These are phyloP conservation scores for Mythimna albipuncta DNA, from an alignment of 2,888 invertebrate genomes.

Conservation along the genomic window DNA sequence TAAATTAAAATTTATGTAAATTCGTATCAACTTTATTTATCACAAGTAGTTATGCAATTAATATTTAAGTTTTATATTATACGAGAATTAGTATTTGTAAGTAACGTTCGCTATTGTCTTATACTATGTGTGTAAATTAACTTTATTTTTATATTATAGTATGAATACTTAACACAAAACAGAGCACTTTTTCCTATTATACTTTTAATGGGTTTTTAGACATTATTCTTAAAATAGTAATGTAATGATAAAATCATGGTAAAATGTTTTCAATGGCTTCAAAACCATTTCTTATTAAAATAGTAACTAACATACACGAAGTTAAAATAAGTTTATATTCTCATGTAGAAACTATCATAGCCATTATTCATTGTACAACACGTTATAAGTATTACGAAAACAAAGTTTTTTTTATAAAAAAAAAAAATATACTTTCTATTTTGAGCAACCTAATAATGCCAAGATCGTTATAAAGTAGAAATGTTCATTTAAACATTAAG, in stretches of 20 bases:
- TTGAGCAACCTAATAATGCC: neutral
- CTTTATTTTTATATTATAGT: constrained; percentile 3
- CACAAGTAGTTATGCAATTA: constrained; percentile 46
- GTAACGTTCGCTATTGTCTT: constrained; percentile 19
- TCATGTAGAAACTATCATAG: neutral
- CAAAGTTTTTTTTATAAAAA: neutral
- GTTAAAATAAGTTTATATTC: neutral
- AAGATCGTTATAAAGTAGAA: neutral
- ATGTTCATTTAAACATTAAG: neutral
- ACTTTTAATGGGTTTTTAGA: neutral
- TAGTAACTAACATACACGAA: neutral
- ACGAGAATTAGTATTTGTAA: constrained; percentile 25
- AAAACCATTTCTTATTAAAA: neutral
- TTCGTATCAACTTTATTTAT: constrained; percentile 56
- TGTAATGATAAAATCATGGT: neutral
- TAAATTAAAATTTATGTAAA: constrained; percentile 62
- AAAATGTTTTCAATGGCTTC: neutral
- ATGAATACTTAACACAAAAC: neutral
- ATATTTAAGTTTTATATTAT: constrained; percentile 39
- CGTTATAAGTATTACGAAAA: no score
- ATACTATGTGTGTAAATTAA: constrained; percentile 13
- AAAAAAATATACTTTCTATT: neutral
- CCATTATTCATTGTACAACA: neutral
- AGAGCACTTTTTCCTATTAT: neutral
- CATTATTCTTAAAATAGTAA: neutral